A percentile compares a stretch with the other conserved stretches of the same genome.
Evolutionary conservation across 1,140 invertebrate genomes (phyloP).

Genomic region (Drosophila leontia): DNA sequence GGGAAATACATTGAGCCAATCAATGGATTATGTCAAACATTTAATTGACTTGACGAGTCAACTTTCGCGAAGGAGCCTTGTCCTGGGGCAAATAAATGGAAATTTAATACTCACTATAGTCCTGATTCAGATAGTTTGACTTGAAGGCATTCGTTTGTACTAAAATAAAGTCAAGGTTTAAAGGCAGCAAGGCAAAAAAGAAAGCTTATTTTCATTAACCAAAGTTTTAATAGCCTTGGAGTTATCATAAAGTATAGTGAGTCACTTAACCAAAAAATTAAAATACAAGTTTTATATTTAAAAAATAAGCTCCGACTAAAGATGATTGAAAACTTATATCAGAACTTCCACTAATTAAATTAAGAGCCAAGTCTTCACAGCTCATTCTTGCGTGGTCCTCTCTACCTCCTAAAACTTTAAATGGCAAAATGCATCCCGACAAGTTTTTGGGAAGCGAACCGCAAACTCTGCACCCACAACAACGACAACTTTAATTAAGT

Average conservation of each 20-base stretch:
- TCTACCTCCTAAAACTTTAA: slow-evolving; percentile 17
- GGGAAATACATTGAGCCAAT: slow-evolving; percentile 42
- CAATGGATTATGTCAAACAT: slow-evolving; percentile 26
- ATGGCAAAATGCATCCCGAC: slow-evolving; percentile 12
- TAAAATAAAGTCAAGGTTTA: background rate
- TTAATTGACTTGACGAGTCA: slow-evolving; percentile 41
- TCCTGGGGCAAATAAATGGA: background rate
- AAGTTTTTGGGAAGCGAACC: slow-evolving; percentile 26
- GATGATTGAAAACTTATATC: background rate
- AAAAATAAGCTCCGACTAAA: background rate
- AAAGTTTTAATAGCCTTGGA: background rate
- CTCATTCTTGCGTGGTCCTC: background rate
- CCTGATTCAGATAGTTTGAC: background rate
- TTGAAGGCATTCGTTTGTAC: background rate
- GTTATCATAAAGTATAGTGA: no score
- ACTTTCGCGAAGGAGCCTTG: background rate
- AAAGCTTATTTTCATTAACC: background rate
- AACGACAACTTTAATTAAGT: slow-evolving; percentile 68
- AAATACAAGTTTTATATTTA: no score
- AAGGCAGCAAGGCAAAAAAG: background rate
- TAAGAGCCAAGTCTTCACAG: slow-evolving; percentile 5
- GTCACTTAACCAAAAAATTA: no score
- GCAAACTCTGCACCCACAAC: slow-evolving; percentile 41
- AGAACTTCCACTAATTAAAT: slow-evolving; percentile 6
- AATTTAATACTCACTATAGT: background rate